phyloP scores from a whole-genome alignment of 2,888 invertebrate genomes.

The Drosophila multiciliata region DNA sequence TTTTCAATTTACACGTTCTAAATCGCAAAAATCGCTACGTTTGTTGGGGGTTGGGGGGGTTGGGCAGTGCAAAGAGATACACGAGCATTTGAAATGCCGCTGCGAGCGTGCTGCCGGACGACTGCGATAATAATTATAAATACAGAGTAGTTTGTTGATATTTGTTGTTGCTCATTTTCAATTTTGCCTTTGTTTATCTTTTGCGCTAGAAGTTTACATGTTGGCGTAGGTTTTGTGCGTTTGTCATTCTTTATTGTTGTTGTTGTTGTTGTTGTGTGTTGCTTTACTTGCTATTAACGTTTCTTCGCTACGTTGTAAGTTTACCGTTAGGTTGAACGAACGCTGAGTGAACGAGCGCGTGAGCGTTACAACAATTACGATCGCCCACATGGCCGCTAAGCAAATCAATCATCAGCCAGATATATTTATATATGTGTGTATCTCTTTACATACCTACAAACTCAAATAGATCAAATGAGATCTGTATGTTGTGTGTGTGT shows the following conservation, averaged over 20 bases:
- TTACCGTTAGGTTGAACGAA: conserved; percentile 78
- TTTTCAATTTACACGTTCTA: conserved; percentile 82
- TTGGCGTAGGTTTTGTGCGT: conserved; percentile 75
- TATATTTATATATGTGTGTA: conserved; percentile 7
- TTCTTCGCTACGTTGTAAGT: conserved; percentile 63
- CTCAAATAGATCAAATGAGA: conserved; percentile 47
- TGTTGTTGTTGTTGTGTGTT: conserved; percentile 39
- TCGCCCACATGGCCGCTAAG: conserved; percentile 69
- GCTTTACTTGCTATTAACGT: conserved; percentile 49
- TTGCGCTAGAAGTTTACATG: conserved; percentile 81
- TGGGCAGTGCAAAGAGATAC: conserved; percentile 51
- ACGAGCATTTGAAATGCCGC: conserved; percentile 56
- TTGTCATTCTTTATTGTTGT: conserved; percentile 28
- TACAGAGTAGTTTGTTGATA: conserved; percentile 80
- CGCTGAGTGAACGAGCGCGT: conserved; percentile 42
- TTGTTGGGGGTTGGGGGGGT: background rate
- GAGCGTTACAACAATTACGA: conserved; percentile 52
- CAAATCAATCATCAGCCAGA: conserved; percentile 64
- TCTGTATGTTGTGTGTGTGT: background rate
- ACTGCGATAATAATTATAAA: conserved; percentile 77
- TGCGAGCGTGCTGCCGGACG: conserved; percentile 3
- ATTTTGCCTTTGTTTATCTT: conserved; percentile 74
- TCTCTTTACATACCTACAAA: background rate
- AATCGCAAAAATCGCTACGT: conserved; percentile 41
- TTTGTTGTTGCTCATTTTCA: conserved; percentile 70